A percentile compares a stretch with the other conserved stretches of the same genome.
phyloP scores from a whole-genome alignment of 2,888 invertebrate genomes.

The Julus scanicus region DNA sequence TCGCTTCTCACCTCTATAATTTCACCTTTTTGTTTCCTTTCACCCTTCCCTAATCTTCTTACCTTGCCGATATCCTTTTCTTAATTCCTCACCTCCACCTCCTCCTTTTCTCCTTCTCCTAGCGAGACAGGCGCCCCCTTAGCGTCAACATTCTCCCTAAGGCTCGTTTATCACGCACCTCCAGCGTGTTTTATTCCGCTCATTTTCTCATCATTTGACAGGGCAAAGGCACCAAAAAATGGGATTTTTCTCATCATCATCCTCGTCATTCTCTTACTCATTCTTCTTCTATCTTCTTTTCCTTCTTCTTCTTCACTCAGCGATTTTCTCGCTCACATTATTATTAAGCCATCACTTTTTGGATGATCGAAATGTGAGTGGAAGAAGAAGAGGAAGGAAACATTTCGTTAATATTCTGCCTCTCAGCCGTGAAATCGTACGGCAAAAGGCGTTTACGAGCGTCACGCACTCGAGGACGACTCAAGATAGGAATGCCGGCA shows the following conservation, averaged over 20 bases:
- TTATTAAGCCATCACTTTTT: constrained; percentile 52
- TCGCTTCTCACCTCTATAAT: neutral
- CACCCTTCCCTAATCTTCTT: neutral
- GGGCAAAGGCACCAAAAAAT: constrained; percentile 31
- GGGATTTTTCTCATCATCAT: constrained; percentile 44
- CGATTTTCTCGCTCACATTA: constrained; percentile 50
- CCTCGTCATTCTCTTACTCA: constrained; percentile 14
- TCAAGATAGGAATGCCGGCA: neutral
- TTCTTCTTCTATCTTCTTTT: constrained; percentile 40
- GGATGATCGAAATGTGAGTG: constrained; percentile 50
- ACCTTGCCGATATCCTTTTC: neutral
- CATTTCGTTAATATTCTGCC: constrained; percentile 48
- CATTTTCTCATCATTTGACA: constrained; percentile 45
- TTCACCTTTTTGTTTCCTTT: neutral
- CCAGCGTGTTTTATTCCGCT: constrained; percentile 45
- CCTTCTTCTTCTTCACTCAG: constrained; percentile 25
- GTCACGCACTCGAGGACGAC: neutral
- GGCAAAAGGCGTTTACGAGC: constrained; percentile 10
- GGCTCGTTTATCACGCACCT: constrained; percentile 47
- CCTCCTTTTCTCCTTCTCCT: neutral
- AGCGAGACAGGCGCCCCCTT: constrained; percentile 43
- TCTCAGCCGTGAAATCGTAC: constrained; percentile 46
- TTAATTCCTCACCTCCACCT: neutral
- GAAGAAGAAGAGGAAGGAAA: constrained; percentile 23
- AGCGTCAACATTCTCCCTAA: constrained; percentile 54